Evolutionary conservation across 2,888 invertebrate genomes (phyloP).

Genomic region (Cotesia congregata): DNA sequence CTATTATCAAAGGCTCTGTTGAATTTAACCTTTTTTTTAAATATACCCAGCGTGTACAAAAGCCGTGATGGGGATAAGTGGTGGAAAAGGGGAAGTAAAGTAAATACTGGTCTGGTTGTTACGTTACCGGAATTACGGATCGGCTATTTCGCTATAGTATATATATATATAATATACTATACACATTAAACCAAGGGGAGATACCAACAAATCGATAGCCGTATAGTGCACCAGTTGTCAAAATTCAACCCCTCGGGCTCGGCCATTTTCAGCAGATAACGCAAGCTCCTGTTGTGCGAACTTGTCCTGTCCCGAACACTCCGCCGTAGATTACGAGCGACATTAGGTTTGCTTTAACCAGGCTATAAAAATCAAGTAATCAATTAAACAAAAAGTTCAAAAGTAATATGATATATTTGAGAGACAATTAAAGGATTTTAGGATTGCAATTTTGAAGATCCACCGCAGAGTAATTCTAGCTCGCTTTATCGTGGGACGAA

Average conservation of each 20-base stretch:
- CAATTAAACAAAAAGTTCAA: neutral
- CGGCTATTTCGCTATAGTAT: constrained; percentile 45
- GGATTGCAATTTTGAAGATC: constrained; percentile 11
- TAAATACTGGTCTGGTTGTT: constrained; percentile 32
- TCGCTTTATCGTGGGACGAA: constrained; percentile 22
- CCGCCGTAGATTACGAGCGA: constrained; percentile 45
- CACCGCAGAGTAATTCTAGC: constrained; percentile 29
- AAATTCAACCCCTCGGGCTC: constrained; percentile 49
- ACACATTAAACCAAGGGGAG: constrained; percentile 38
- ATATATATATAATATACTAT: constrained; percentile 35
- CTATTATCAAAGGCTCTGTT: constrained; percentile 15
- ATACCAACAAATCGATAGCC: constrained; percentile 47
- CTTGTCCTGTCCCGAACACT: constrained; percentile 29
- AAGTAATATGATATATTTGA: neutral
- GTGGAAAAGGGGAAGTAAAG: constrained; percentile 13
- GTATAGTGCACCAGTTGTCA: constrained; percentile 46
- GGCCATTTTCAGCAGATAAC: constrained; percentile 57
- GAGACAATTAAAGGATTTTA: constrained; percentile 21
- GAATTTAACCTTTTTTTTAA: neutral
- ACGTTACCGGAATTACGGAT: constrained; percentile 47
- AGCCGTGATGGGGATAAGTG: neutral
- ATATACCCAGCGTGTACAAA: neutral
- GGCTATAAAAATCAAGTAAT: no score
- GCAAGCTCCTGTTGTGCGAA: constrained; percentile 27
- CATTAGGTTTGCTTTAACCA: constrained; percentile 35